Evolutionary conservation across 2,113 vertebrate genomes (phyloP).

Genomic region (Orthonyx spaldingii): DNA sequence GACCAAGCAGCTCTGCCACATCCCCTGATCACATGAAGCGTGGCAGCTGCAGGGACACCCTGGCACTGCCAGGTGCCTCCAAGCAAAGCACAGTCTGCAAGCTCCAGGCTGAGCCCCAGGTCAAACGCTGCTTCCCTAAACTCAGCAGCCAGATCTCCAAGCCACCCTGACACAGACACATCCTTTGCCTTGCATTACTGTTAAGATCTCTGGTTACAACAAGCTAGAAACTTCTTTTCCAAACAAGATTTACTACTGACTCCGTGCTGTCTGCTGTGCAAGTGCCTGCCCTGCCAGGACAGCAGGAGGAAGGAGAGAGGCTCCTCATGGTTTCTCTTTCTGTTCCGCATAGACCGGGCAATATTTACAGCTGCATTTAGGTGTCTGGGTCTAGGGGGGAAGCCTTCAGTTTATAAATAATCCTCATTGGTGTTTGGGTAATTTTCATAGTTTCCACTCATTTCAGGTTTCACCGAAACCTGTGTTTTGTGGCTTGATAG

Average conservation of each 20-base stretch:
- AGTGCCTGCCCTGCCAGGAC: neutral
- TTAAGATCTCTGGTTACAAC: neutral
- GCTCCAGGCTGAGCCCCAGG: neutral
- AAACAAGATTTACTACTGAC: constrained; percentile 22
- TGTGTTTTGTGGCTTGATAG: neutral
- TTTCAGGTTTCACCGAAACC: constrained; percentile 22
- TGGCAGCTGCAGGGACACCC: neutral
- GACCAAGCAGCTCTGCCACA: neutral
- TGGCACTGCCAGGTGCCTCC: neutral
- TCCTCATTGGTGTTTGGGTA: neutral
- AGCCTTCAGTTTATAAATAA: constrained; percentile 47
- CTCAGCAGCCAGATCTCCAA: neutral
- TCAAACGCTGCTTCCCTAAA: neutral
- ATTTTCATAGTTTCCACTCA: constrained; percentile 58
- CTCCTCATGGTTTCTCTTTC: constrained; percentile 58
- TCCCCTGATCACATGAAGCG: neutral
- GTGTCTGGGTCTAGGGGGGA: neutral
- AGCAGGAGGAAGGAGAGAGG: neutral
- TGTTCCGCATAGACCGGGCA: constrained; percentile 30
- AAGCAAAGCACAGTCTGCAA: neutral
- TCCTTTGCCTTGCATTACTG: neutral
- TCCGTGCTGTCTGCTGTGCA: neutral
- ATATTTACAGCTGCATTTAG: constrained; percentile 12
- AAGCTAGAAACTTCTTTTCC: neutral
- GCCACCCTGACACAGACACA: neutral